Evolutionary conservation across 2,888 invertebrate genomes (phyloP).

Genomic region (Dysmachus trigonus): DNA sequence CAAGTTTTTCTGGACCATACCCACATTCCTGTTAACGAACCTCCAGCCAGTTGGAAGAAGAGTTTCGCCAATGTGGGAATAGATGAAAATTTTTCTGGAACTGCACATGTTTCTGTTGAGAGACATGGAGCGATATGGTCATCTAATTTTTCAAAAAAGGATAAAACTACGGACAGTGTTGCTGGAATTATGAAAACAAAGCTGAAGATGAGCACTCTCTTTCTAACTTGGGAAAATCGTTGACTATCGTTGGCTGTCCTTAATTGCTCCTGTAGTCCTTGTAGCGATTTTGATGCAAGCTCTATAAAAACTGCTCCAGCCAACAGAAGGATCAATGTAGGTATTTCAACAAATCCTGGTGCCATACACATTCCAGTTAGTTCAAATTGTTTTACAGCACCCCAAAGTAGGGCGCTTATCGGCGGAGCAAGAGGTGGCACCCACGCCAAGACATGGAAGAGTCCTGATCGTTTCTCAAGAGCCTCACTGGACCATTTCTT

Average conservation of each 20-base stretch:
- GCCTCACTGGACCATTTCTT: conserved; percentile 95
- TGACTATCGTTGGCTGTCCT: conserved; percentile 52
- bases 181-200: conserved; percentile 62
- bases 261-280: conserved; percentile 58
- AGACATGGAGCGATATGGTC: conserved; percentile 58
- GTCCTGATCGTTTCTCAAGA: conserved; percentile 83
- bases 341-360: conserved; percentile 62
- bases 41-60: conserved; percentile 61
- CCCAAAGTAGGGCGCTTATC: conserved; percentile 81
- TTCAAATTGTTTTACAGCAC: conserved; percentile 81
- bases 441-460: conserved; percentile 89
- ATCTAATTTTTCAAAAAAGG: conserved; percentile 59
- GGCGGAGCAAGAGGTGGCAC: conserved; percentile 86
- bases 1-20: conserved; percentile 64
- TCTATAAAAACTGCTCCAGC: conserved; percentile 61
- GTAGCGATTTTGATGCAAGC: conserved; percentile 61
- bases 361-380: conserved; percentile 84
- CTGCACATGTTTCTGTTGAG: conserved; percentile 58
- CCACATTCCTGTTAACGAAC: conserved; percentile 63
- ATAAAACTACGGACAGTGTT: conserved; percentile 57
- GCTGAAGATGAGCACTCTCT: conserved; percentile 61
- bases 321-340: conserved; percentile 58
- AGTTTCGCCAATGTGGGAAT: conserved; percentile 58
- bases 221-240: conserved; percentile 62
- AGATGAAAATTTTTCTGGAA: conserved; percentile 54